Conservation (phyloP, 2,113 vertebrate genomes). For the Apistogramma diplotaenia region DNA sequence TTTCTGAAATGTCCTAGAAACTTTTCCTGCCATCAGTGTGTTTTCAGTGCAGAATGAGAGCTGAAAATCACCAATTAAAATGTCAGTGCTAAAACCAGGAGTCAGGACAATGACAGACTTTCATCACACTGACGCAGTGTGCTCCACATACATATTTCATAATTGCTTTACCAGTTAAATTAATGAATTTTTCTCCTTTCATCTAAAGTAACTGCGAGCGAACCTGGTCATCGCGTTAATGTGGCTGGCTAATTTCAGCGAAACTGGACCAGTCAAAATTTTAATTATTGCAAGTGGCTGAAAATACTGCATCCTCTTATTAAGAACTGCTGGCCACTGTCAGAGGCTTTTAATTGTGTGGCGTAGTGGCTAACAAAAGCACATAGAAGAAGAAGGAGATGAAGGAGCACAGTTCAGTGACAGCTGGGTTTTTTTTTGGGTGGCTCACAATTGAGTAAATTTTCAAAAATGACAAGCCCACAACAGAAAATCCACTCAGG, state of each 20-base stretch:
- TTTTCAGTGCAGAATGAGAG: conserved; percentile 60
- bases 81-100: conserved; percentile 65
- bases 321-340: conserved; percentile 2
- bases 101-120: conserved; percentile 69
- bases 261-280: conserved; percentile 24
- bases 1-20: conserved; percentile 72
- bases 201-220: conserved; percentile 29
- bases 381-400: not conserved
- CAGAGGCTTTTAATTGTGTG: conserved; percentile 30
- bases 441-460: not conserved
- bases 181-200: conserved; percentile 49
- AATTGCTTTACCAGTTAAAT: conserved; percentile 67
- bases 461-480: not conserved
- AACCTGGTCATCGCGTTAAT: conserved; percentile 45
- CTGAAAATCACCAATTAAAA: conserved; percentile 75
- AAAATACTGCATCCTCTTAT: conserved; percentile 3
- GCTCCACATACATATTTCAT: conserved; percentile 63
- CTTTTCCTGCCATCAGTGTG: conserved; percentile 50
- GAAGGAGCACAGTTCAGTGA: not conserved
- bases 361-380: not conserved
- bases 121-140: conserved; percentile 50
- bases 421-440: not conserved
- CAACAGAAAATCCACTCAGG: not conserved
- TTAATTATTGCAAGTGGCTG: conserved; percentile 27
- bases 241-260: not conserved